Percentiles rank a stretch among this genome's conserved stretches.
Evolutionary conservation across 2,888 invertebrate genomes (phyloP).

Genomic region (Cephalotes varians): DNA sequence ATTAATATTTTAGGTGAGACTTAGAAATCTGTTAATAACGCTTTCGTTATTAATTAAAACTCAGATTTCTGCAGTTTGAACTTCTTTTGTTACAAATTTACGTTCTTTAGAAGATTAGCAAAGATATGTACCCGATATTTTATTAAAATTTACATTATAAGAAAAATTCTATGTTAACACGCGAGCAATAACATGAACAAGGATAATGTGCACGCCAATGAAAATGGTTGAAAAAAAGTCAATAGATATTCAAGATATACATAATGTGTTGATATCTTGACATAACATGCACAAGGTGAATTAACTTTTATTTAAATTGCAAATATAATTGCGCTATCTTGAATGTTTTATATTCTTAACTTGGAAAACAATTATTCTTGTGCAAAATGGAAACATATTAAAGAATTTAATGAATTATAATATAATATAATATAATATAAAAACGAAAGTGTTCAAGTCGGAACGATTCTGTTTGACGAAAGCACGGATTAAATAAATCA

Average conservation of each 20-base stretch:
- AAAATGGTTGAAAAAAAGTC: conserved; percentile 16
- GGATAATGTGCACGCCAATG: conserved; percentile 21
- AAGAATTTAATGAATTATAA: not conserved
- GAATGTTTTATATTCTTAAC: conserved; percentile 29
- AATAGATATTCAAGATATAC: conserved; percentile 27
- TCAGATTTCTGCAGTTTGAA: not conserved
- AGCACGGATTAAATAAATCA: not conserved
- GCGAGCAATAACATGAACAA: conserved; percentile 21
- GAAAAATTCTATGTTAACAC: conserved; percentile 6
- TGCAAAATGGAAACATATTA: conserved; percentile 26
- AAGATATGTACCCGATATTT: not conserved
- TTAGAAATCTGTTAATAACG: not conserved
- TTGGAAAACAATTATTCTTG: not conserved
- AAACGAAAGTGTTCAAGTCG: not conserved
- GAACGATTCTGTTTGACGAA: not conserved
- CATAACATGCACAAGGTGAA: conserved; percentile 20
- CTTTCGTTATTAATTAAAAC: not conserved
- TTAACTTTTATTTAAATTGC: conserved; percentile 43
- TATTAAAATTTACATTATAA: conserved; percentile 18
- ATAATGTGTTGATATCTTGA: conserved; percentile 36
- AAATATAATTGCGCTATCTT: conserved; percentile 30
- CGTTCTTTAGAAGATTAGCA: not conserved
- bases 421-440: not conserved
- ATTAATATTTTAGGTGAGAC: not conserved
- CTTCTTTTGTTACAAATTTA: not conserved